Conservation (phyloP, 2,113 vertebrate genomes). For the Plotosus lineatus region DNA sequence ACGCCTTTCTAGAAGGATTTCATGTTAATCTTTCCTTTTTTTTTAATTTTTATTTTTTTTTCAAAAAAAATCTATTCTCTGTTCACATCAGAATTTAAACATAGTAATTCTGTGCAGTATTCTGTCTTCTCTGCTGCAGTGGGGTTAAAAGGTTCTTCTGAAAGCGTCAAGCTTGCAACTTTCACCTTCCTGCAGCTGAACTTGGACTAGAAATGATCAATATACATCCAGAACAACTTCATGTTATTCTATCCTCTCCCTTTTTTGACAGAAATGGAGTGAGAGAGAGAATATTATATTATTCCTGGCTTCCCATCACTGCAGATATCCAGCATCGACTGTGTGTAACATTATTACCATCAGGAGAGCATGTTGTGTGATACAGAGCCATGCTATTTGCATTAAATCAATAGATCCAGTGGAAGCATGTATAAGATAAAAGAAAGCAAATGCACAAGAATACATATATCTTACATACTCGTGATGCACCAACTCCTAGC, state of each 20-base stretch:
- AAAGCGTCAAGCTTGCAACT: not conserved
- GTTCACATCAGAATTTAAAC: not conserved
- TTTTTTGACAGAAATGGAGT: not conserved
- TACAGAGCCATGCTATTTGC: conserved; percentile 2
- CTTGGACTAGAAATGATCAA: not conserved
- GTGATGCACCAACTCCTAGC: not conserved
- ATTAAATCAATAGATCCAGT: conserved; percentile 33
- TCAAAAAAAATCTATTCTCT: too few relatives aligned
- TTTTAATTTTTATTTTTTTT: not conserved
- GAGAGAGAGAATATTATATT: not conserved
- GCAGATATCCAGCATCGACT: not conserved
- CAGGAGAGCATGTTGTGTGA: not conserved
- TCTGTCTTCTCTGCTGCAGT: not conserved
- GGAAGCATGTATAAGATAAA: conserved; percentile 16
- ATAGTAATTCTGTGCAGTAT: not conserved
- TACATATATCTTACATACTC: not conserved
- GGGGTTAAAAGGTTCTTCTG: not conserved
- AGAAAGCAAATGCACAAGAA: not conserved
- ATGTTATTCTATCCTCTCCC: not conserved
- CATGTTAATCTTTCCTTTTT: not conserved
- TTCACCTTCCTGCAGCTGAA: not conserved
- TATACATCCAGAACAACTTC: not conserved
- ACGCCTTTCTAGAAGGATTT: not conserved
- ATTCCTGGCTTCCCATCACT: not conserved
- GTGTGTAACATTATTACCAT: not conserved